phyloP scores from a whole-genome alignment of 2,888 invertebrate species.

The Pherbina coryleti region DNA sequence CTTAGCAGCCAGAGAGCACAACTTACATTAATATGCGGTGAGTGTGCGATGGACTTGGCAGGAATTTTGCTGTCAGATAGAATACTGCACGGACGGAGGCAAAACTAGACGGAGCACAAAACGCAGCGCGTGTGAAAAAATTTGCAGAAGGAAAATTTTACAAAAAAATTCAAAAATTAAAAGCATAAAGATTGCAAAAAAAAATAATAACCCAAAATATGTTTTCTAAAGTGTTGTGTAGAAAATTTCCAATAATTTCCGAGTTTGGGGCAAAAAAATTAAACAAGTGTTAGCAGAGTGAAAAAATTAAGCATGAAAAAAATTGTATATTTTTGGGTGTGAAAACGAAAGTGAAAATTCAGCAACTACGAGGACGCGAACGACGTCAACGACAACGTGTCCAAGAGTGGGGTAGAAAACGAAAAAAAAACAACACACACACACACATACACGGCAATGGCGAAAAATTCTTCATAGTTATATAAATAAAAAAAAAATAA shows the following conservation, averaged over 20 bases:
- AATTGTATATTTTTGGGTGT: constrained; percentile 60
- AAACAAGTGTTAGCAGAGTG: constrained; percentile 26
- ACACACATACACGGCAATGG: not conserved
- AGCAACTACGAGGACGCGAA: constrained; percentile 47
- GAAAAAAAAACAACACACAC: constrained; percentile 21
- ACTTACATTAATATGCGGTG: constrained; percentile 14
- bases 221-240: not conserved
- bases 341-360: constrained; percentile 68
- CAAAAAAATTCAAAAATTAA: constrained; percentile 10
- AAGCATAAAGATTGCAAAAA: constrained; percentile 1
- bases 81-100: constrained; percentile 36
- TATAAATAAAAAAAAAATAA: constrained; percentile 17
- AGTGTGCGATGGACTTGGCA: not conserved
- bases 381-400: constrained; percentile 50
- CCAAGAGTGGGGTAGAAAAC: constrained; percentile 1
- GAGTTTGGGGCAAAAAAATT: not conserved
- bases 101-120: constrained; percentile 21
- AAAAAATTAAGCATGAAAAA: constrained; percentile 23
- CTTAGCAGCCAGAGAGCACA: constrained; percentile 11
- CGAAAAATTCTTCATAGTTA: not conserved
- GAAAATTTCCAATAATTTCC: constrained; percentile 19
- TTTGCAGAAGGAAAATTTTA: constrained; percentile 8
- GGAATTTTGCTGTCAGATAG: constrained; percentile 38
- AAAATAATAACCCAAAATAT: constrained; percentile 27
- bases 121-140: constrained; percentile 15